Base-by-base conservation (phyloP, 2,888 invertebrate species). In the Acanthosoma haemorrhoidale region DNA sequence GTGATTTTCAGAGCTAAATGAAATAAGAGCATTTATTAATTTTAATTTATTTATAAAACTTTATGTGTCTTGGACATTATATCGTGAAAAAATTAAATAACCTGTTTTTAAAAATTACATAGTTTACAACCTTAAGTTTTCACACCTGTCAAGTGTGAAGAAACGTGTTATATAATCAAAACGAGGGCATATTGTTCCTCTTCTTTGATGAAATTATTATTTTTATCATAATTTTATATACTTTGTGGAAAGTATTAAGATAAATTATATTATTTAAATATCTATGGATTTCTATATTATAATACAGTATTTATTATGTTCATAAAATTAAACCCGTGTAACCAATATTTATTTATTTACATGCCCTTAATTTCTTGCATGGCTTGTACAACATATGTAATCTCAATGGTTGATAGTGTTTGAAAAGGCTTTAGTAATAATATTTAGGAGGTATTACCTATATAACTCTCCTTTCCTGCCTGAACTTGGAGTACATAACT, bases 201-300 rank as follows among this genome's bases (percentile, higher is more conserved):
- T 39, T 25, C 25, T 64, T 41, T 16, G 29, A 41, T 39, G n/a
- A 64, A 61, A 61, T 61, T 6, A 61, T 41, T 41, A 64, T 64
- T 64, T 64, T 64, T 25, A 25, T 39, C 38, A 39, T 39, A 64
- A 39, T 64, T 64, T 64, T 64, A 64, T 64, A 64, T 64, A 64
- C 39, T 41, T 64, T 41, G 29, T 39, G 31, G 8, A 21, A 61
- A 61, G 34, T 61, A 61, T 61, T 61, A 16, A 64, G 29, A 39
- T 64, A 64, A 39, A 64, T 64, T 64, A 64, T 64, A 64, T 64
- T 64, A 41, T 64, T 64, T 64, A 64, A 41, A 64, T 64, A 41
- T 41, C 41, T 51, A 51, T 51, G 25, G 25, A 51, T 51, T 51
- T 25, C 25, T 51, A 51, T 51, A 51, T n/a, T n/a, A n/a, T n/a